Conservation (phyloP, 2,113 vertebrate genomes). For the Scartelaos histophorus region DNA sequence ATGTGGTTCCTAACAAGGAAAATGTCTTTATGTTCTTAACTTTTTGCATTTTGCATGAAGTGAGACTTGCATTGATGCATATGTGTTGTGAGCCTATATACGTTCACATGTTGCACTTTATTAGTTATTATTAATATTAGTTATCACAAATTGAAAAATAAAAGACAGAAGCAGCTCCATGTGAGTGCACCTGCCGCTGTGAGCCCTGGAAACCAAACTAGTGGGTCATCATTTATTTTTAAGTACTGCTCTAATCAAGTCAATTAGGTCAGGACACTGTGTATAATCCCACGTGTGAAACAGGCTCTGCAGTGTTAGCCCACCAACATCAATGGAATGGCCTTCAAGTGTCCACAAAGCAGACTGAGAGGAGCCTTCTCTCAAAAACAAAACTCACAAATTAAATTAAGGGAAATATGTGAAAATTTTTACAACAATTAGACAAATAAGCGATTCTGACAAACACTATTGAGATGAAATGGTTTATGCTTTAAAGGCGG, state of each 20-base stretch:
- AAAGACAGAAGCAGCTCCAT: constrained; percentile 15
- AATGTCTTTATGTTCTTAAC: no score
- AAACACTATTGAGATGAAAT: no score
- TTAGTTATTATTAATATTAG: no score
- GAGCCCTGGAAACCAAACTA: constrained; percentile 60
- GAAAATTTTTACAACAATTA: no score
- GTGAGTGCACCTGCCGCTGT: constrained; percentile 20
- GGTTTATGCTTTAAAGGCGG: no score
- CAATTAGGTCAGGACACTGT: constrained; percentile 72
- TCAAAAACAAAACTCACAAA: constrained; percentile 11
- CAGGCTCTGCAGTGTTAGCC: constrained; percentile 42
- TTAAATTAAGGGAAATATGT: background rate
- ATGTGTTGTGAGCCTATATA: background rate
- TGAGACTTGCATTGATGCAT: background rate
- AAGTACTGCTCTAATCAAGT: constrained; percentile 70
- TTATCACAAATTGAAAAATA: background rate
- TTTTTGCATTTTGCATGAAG: background rate
- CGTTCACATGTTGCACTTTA: background rate
- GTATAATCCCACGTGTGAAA: constrained; percentile 54
- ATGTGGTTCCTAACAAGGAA: no score
- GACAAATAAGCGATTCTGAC: no score
- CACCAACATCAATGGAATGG: constrained; percentile 43
- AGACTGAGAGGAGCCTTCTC: constrained; percentile 19
- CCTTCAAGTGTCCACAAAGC: constrained; percentile 18
- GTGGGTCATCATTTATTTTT: constrained; percentile 76